phyloP scores from a whole-genome alignment of 2,797 vertebrate species.

The Erpetoichthys calabaricus region DNA sequence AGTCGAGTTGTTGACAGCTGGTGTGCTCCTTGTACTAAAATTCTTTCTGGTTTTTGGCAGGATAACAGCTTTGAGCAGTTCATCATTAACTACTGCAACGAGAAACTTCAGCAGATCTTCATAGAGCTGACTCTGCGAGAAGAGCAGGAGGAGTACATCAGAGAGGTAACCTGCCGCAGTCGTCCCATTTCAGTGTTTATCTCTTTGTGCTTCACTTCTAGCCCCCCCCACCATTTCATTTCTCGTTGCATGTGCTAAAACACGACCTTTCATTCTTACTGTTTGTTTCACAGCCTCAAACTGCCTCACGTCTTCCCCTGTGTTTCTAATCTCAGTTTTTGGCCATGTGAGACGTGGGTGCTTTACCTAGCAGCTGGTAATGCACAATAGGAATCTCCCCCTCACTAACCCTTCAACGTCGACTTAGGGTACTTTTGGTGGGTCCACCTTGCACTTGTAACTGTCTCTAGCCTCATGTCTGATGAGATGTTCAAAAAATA shows the following conservation, averaged over 20 bases:
- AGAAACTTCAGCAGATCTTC: slow-evolving; percentile 97
- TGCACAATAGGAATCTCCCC: too few relatives aligned
- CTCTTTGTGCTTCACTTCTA: not conserved
- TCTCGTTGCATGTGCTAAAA: not conserved
- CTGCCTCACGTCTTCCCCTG: too few relatives aligned
- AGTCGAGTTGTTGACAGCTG: not conserved
- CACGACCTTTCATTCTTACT: not conserved
- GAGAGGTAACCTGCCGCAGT: slow-evolving; percentile 57
- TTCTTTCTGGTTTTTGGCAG: slow-evolving; percentile 35
- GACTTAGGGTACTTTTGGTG: too few relatives aligned
- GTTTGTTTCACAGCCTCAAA: not conserved
- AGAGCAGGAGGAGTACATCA: slow-evolving; percentile 91
- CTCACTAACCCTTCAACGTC: too few relatives aligned
- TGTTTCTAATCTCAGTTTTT: too few relatives aligned
- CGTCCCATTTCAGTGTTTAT: not conserved
- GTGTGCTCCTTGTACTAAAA: not conserved
- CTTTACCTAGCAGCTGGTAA: too few relatives aligned
- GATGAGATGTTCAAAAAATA: too few relatives aligned
- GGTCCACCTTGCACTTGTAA: too few relatives aligned
- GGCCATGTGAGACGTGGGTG: too few relatives aligned
- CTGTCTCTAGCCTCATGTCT: too few relatives aligned
- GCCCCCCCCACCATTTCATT: not conserved
- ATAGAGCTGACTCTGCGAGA: slow-evolving; percentile 92
- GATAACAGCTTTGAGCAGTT: slow-evolving; percentile 99
- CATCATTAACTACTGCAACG: slow-evolving; percentile 98